These are phyloP conservation scores for Callyntrura sp. DNA, from an alignment of 2,888 invertebrate genomes.

Conservation along the genomic window DNA sequence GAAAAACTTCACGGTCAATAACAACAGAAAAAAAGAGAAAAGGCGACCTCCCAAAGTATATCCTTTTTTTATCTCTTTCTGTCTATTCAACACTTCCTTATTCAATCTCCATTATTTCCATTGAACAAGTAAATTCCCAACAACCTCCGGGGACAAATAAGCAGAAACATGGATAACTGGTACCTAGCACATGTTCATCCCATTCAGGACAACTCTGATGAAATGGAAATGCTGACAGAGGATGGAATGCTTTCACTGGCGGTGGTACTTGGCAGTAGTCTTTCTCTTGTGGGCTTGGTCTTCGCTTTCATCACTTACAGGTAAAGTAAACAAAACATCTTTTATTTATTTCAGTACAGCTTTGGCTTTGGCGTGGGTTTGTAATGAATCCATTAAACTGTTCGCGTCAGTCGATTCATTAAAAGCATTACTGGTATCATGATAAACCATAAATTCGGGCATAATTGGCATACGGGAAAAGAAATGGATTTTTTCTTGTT, in stretches of 20 bases:
- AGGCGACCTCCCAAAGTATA: not conserved
- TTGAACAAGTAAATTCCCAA: slow-evolving; percentile 49
- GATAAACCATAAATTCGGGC: too few relatives aligned
- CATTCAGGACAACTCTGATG: slow-evolving; percentile 81
- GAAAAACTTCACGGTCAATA: slow-evolving; percentile 15
- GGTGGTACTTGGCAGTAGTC: slow-evolving; percentile 89
- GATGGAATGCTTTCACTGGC: slow-evolving; percentile 89
- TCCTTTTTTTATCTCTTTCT: not conserved
- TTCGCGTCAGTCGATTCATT: too few relatives aligned
- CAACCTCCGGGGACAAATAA: slow-evolving; percentile 71
- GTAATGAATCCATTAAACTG: too few relatives aligned
- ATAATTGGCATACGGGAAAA: too few relatives aligned
- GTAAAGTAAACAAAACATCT: slow-evolving; percentile 85
- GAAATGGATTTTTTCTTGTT: too few relatives aligned
- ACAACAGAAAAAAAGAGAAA: not conserved
- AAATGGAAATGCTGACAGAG: slow-evolving; percentile 85
- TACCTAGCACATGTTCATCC: slow-evolving; percentile 86
- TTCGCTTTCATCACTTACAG: slow-evolving; percentile 91
- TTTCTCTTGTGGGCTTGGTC: slow-evolving; percentile 89
- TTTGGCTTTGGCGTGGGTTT: too few relatives aligned
- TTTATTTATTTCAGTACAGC: not conserved
- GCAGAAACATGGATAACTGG: slow-evolving; percentile 86
- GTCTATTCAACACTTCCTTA: slow-evolving; percentile 14
- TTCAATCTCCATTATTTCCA: slow-evolving; percentile 33
- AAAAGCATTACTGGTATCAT: too few relatives aligned